Evolutionary conservation across 2,797 vertebrate genomes (phyloP), one percentile per base, ranked within the genome.

Genomic region (Xenentodon cancila): DNA sequence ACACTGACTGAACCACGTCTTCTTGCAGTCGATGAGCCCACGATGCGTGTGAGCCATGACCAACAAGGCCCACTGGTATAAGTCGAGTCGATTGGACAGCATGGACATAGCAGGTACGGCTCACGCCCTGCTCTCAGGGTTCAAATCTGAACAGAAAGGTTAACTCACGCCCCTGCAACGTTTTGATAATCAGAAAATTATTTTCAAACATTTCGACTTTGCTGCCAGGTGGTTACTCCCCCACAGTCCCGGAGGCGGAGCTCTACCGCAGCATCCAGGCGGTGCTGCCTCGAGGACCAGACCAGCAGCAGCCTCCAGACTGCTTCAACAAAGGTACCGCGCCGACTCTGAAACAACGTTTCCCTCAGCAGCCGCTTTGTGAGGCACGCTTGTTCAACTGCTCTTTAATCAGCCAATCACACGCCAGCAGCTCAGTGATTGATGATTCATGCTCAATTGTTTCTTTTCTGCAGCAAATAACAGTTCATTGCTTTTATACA

Each of bases 241-340:
- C 69, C 18, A 68, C 78, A 74, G 91, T 93, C 52, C 75, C 90
- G 9, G 97, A 97, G 77, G 89, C 93, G 0, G 96, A 97, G 68
- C 91, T 98, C 50, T 94, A 95, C 84, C 94, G 95, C 74, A 94
- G 94, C 0, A 88, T 99, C 58, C 94, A 95, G 62, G 93, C 95
- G 0, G 87, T 96, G 64, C 77, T 93, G 68, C 87, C 90, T 27
- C 89, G 95, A 18, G 94, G 95, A 48, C 89, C 94, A 11, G 93
- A 95, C 0, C 64, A 75, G 55, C 91, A 90, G 30, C 84, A 88
- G 22, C 70, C 91, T 0, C 48, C 86, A 20, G 87, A 92, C 73
- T 89, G 89, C 64, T 80, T 81, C 0, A 93, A 94, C 84, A 94
- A 92, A 93, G 96, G 96, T 97, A 85, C 30, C 5, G 1, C 5